phyloP scores from a whole-genome alignment of 2,797 vertebrate genomes.

The Acrossocheilus fasciatus region DNA sequence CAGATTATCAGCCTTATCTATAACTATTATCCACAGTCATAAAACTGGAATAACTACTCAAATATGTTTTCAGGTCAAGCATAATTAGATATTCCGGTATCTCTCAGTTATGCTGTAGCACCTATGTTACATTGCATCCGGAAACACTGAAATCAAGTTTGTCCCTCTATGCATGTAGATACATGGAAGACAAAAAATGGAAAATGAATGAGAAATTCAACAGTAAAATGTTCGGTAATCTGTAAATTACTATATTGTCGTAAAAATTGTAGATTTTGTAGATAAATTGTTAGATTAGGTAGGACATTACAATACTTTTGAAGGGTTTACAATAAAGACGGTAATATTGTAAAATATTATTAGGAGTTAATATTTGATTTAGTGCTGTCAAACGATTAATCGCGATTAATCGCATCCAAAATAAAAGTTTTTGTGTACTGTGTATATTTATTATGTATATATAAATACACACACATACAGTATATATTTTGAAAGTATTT shows the following conservation, averaged over 20 bases:
- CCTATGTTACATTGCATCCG: neutral
- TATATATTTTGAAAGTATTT: no score
- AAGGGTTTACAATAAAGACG: neutral
- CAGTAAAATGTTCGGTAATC: neutral
- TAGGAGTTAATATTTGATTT: no score
- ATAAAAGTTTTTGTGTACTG: no score
- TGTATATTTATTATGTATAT: no score
- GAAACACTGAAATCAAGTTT: neutral
- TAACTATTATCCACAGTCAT: constrained; percentile 27
- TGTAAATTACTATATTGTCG: neutral
- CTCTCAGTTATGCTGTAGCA: neutral
- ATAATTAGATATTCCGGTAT: neutral
- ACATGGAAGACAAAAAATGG: neutral
- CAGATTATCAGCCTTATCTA: constrained; percentile 16
- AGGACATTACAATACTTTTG: neutral
- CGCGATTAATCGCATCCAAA: no score
- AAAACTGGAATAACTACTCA: constrained; percentile 34
- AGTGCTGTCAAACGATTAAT: no score
- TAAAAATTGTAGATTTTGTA: neutral
- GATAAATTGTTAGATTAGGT: neutral
- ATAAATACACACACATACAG: no score
- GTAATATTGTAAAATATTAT: no score
- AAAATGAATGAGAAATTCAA: neutral
- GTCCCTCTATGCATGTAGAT: no score
- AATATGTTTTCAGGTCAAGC: constrained; percentile 8